Evolutionary conservation across 1,140 invertebrate genomes (phyloP).

Genomic region (Penaeus japonicus): DNA sequence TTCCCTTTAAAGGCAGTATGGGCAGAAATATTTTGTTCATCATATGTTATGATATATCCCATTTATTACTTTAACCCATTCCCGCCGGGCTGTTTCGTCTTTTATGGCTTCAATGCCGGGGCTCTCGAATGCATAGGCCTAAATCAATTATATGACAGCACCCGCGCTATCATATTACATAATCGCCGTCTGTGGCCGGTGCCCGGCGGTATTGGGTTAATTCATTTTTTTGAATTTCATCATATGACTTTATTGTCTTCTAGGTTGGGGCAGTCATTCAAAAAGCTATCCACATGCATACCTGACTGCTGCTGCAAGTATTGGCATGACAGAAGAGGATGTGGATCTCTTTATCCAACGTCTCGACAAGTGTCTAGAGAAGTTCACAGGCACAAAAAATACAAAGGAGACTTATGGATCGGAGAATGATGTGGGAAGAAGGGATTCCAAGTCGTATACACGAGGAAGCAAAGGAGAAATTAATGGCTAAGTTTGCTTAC

Average conservation of each 20-base stretch:
- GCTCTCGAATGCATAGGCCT: too few relatives aligned
- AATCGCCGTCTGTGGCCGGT: too few relatives aligned
- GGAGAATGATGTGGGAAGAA: too few relatives aligned
- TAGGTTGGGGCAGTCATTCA: conserved; percentile 76
- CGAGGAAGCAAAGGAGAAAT: too few relatives aligned
- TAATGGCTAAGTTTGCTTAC: too few relatives aligned
- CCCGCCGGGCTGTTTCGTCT: too few relatives aligned
- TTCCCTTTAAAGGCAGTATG: not conserved
- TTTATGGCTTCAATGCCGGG: too few relatives aligned
- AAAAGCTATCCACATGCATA: conserved; percentile 73
- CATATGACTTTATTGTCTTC: conserved; percentile 60
- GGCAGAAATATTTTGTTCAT: not conserved
- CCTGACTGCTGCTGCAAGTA: conserved; percentile 75
- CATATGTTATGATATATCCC: not conserved
- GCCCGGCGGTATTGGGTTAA: too few relatives aligned
- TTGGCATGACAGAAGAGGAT: conserved; percentile 75
- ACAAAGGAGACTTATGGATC: too few relatives aligned
- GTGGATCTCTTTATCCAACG: conserved; percentile 74
- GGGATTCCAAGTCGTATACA: too few relatives aligned
- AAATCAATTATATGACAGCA: too few relatives aligned
- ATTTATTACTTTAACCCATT: not conserved
- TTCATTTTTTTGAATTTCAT: not conserved
- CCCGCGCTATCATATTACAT: too few relatives aligned
- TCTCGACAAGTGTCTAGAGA: conserved; percentile 68
- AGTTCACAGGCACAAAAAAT: not conserved